Percentiles rank a stretch among this genome's conserved stretches.
phyloP scores from a whole-genome alignment of 2,888 invertebrate species.

The Lasiommata megera region DNA sequence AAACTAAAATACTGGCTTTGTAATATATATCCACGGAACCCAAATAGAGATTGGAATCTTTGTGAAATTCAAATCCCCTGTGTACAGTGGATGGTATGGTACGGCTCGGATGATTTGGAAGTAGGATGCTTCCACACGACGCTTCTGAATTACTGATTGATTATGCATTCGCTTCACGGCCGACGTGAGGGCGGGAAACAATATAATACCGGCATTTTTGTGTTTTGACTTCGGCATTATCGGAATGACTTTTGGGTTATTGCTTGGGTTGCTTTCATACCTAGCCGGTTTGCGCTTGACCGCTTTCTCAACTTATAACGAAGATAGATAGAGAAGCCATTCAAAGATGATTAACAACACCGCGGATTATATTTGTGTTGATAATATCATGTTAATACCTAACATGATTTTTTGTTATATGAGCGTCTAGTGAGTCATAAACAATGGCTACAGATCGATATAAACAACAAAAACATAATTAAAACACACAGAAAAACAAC shows the following conservation, averaged over 20 bases:
- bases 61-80: slow-evolving; percentile 70
- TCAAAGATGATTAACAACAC: too few relatives aligned
- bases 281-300: background rate
- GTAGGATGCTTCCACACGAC: slow-evolving; percentile 39
- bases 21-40: slow-evolving; percentile 2
- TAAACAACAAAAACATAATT: too few relatives aligned
- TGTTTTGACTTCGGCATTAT: slow-evolving; percentile 29
- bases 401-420: too few relatives aligned
- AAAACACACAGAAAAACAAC: too few relatives aligned
- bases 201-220: slow-evolving; percentile 39
- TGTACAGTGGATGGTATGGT: slow-evolving; percentile 40
- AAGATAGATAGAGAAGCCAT: too few relatives aligned
- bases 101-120: slow-evolving; percentile 14
- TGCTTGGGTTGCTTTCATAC: background rate
- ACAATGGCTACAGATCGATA: too few relatives aligned
- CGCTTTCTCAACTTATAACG: background rate
- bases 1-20: background rate
- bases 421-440: too few relatives aligned
- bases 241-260: slow-evolving; percentile 1
- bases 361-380: too few relatives aligned
- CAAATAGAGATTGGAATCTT: slow-evolving; percentile 62
- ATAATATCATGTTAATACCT: too few relatives aligned
- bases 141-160: slow-evolving; percentile 75
- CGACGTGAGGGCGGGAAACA: slow-evolving; percentile 61
- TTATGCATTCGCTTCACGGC: slow-evolving; percentile 74